These are phyloP conservation scores for Zophobas morio DNA, from an alignment of 1,140 invertebrate species.

Conservation along the genomic window DNA sequence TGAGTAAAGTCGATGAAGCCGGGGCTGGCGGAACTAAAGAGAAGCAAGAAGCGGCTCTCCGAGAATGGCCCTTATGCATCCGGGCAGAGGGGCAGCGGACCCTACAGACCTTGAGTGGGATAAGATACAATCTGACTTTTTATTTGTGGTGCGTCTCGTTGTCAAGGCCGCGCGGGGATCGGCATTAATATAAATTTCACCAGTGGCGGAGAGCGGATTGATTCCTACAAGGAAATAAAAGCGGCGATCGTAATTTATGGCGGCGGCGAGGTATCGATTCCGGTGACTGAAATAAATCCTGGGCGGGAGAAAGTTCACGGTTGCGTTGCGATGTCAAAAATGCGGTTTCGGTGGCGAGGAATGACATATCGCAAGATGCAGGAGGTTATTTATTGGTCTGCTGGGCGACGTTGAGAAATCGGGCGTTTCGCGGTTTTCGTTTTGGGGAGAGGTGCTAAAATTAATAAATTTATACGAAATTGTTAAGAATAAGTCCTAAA, in stretches of 20 bases:
- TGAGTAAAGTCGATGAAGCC: slow-evolving; percentile 43
- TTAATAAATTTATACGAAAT: no score
- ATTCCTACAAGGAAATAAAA: neutral
- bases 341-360: slow-evolving; percentile 1
- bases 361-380: neutral
- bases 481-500: no score
- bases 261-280: slow-evolving; percentile 3
- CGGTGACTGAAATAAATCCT: slow-evolving; percentile 18
- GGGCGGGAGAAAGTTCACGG: slow-evolving; percentile 7
- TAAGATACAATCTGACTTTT: slow-evolving; percentile 57
- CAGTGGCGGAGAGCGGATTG: slow-evolving; percentile 29
- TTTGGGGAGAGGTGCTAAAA: no score
- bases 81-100: slow-evolving; percentile 24
- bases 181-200: slow-evolving; percentile 53
- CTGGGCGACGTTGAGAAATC: no score
- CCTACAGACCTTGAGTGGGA: slow-evolving; percentile 44
- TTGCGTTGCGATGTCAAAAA: slow-evolving; percentile 24
- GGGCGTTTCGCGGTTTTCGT: no score
- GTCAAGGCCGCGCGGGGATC: slow-evolving; percentile 55
- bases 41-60: slow-evolving; percentile 6
- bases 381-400: no score
- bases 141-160: slow-evolving; percentile 56
- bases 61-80: slow-evolving; percentile 42
- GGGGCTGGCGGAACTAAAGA: slow-evolving; percentile 53
- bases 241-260: slow-evolving; percentile 5